Base-by-base conservation (phyloP, 2,113 vertebrate species). In the Gnathonemus longibarbis region DNA sequence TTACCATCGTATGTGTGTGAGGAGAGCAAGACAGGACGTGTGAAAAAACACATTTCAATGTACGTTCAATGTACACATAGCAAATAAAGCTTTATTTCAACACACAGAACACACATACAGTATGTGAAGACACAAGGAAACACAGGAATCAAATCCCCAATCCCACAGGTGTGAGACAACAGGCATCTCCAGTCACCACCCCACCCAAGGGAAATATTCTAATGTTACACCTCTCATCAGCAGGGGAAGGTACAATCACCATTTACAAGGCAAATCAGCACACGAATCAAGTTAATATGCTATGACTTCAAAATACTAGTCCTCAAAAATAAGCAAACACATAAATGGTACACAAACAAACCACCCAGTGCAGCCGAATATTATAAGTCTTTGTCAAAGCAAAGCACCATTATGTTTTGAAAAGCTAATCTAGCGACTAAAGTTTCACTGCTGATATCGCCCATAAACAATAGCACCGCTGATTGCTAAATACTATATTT, bases 341-440 rank as follows among this genome's bases (percentile, higher is more conserved):
- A 80, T 42, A 42, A 80, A 80, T 19, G 35, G 5, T 42, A 80
- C 5, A 19, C 5, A 80, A 86, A 48, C 84, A 27, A 50, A 21
- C 84, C 45, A 50, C 84, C 48, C 84, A n/a, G 46, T n/a, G 24
- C 45, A 50, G 84, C 19, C 10, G 45, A 50, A 85, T 49, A 27
- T 85, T 85, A 48, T 49, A 85, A 27, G 84, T 48, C 84, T 86
- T 50, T 50, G 83, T 86, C 84, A 86, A 50, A 70, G 45, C 24
- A 35, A 50, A 77, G 70, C 46, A 27, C 45, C 53, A 62, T 89
- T 89, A 80, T 10, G 88, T 53, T 89, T 77, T 70, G 46, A 49
- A 45, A 49, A 66, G 19, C n/a, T 46, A 52, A 80, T 89, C 74
- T 89, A 49, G 21, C n/a, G 46, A 66, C 88, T 89, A 74, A 80